Percentiles rank a stretch among this genome's conserved stretches.
phyloP scores from a whole-genome alignment of 2,113 vertebrate species.

The Cryptomyrus ogoouensis region DNA sequence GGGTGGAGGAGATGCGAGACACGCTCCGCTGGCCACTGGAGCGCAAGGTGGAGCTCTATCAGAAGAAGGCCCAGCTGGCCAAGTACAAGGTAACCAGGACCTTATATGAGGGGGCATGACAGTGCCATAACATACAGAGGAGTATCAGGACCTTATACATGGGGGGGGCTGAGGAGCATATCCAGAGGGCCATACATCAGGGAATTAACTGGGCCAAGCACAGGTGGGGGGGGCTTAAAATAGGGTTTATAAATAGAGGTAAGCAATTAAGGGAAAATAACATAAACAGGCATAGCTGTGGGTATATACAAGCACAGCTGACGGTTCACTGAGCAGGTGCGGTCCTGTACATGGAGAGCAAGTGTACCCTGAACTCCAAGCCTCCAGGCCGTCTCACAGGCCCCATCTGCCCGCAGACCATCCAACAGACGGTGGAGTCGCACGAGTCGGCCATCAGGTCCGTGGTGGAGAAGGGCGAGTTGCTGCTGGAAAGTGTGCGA shows the following conservation, averaged over 20 bases:
- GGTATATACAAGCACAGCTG: background rate
- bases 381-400: background rate
- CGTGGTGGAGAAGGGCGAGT: slow-evolving; percentile 81
- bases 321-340: background rate
- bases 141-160: background rate
- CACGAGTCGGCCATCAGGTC: slow-evolving; percentile 78
- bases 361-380: too few relatives aligned
- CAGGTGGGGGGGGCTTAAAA: background rate
- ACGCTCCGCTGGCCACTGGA: slow-evolving; percentile 70
- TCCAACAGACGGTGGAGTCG: slow-evolving; percentile 80
- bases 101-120: background rate
- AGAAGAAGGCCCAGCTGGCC: slow-evolving; percentile 87
- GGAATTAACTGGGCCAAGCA: background rate
- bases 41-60: slow-evolving; percentile 86
- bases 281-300: background rate
- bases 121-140: background rate
- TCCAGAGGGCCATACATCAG: background rate
- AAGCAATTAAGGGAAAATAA: background rate
- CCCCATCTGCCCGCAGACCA: slow-evolving; percentile 58
- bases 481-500: slow-evolving; percentile 71
- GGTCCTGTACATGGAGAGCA: background rate
- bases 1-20: slow-evolving; percentile 71
- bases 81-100: slow-evolving; percentile 84
- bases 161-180: background rate
- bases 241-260: background rate